A percentile compares a stretch with the other conserved stretches of the same genome.
Evolutionary conservation across 2,888 invertebrate species (phyloP).

Genomic region (Diadromus collaris): DNA sequence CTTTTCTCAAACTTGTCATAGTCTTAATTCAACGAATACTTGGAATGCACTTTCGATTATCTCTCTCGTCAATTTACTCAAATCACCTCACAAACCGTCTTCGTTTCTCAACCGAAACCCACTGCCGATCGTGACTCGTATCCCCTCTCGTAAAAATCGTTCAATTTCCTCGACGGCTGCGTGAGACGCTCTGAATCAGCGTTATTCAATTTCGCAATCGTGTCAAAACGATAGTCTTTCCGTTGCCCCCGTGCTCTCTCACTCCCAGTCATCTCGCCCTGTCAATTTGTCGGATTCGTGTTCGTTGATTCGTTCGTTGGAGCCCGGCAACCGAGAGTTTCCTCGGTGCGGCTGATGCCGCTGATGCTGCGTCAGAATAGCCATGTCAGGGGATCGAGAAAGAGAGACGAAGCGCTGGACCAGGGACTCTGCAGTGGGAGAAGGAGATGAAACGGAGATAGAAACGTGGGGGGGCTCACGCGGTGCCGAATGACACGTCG

Average conservation of each 20-base stretch:
- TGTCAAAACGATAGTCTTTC: slow-evolving; percentile 58
- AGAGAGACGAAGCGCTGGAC: slow-evolving; percentile 40
- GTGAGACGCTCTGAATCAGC: not conserved
- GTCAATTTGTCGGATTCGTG: slow-evolving; percentile 73
- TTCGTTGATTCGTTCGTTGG: slow-evolving; percentile 66
- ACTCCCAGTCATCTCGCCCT: slow-evolving; percentile 52
- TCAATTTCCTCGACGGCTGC: slow-evolving; percentile 21
- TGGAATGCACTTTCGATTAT: slow-evolving; percentile 4
- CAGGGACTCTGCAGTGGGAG: slow-evolving; percentile 57
- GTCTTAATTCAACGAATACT: no score
- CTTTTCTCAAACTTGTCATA: no score
- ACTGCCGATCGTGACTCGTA: not conserved
- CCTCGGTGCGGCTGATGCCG: slow-evolving; percentile 35
- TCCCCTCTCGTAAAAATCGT: not conserved
- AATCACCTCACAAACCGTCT: not conserved
- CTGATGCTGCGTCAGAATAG: slow-evolving; percentile 58
- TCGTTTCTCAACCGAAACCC: not conserved
- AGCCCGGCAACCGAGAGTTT: slow-evolving; percentile 54
- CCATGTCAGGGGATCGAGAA: slow-evolving; percentile 48
- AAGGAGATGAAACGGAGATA: slow-evolving; percentile 62
- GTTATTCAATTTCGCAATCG: slow-evolving; percentile 51
- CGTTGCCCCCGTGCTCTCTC: slow-evolving; percentile 31
- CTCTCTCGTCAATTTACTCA: not conserved
- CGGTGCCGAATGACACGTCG: slow-evolving; percentile 79
- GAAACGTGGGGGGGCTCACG: slow-evolving; percentile 65